Conservation (phyloP, 2,888 invertebrate genomes). For the Anthrax anthrax region DNA sequence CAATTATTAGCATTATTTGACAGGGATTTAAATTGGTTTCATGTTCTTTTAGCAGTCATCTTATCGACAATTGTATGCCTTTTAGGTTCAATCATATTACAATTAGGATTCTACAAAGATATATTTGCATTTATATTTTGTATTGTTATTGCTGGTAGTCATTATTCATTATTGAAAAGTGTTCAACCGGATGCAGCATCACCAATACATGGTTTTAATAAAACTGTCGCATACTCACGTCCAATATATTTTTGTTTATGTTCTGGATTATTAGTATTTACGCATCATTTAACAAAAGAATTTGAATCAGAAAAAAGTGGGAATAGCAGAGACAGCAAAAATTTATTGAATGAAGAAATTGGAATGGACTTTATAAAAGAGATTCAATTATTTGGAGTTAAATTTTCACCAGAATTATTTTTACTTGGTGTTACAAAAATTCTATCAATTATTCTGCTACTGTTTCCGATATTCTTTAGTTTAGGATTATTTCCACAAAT, state of each 20-base stretch:
- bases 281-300: conserved; percentile 30
- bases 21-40: conserved; percentile 63
- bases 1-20: conserved; percentile 86
- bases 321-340: neutral
- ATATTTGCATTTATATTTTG: conserved; percentile 89
- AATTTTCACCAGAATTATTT: conserved; percentile 41
- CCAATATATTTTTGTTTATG: conserved; percentile 88
- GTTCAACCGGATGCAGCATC: conserved; percentile 99
- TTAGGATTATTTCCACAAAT: conserved; percentile 93
- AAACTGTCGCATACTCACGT: conserved; percentile 83
- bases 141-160: conserved; percentile 94
- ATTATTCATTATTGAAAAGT: conserved; percentile 91
- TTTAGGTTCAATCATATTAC: conserved; percentile 69
- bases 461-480: conserved; percentile 88
- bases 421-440: conserved; percentile 56
- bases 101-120: conserved; percentile 78
- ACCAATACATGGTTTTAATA: conserved; percentile 95
- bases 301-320: conserved; percentile 7
- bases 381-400: conserved; percentile 23
- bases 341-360: neutral
- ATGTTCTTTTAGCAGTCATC: conserved; percentile 63
- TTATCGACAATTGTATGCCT: conserved; percentile 75
- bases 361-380: neutral
- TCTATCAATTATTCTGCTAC: conserved; percentile 64
- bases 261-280: conserved; percentile 40